Evolutionary conservation across 2,888 invertebrate genomes (phyloP).

Genomic region (Invenusta paracnida): DNA sequence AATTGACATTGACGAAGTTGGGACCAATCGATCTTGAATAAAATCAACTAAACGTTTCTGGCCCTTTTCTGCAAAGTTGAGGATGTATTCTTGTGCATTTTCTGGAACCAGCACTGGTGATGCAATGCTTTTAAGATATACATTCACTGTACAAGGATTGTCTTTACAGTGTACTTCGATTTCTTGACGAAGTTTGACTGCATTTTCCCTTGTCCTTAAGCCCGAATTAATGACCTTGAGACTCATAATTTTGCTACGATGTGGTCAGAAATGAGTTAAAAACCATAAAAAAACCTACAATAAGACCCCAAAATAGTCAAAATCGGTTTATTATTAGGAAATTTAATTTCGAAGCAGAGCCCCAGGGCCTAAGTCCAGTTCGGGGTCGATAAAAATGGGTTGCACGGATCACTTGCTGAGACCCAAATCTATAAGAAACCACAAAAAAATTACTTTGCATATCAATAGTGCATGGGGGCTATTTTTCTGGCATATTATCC

Average conservation of each 20-base stretch:
- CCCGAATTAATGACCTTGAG: no score
- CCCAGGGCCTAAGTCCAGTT: neutral
- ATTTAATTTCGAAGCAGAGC: neutral
- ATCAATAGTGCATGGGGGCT: neutral
- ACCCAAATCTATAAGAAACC: neutral
- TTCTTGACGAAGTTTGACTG: conserved; percentile 15
- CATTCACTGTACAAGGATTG: conserved; percentile 10
- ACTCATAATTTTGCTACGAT: neutral
- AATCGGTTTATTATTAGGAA: neutral
- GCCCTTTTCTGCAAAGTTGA: neutral
- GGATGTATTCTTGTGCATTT: neutral
- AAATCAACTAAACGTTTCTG: neutral
- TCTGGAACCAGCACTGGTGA: neutral
- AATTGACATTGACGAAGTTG: neutral
- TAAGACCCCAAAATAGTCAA: neutral
- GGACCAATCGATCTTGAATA: neutral
- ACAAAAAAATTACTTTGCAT: neutral
- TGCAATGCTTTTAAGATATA: neutral
- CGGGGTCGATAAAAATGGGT: neutral
- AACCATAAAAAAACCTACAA: neutral
- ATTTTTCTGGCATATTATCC: neutral
- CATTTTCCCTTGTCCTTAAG: neutral
- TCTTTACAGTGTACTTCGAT: conserved; percentile 3
- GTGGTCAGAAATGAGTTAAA: no score
- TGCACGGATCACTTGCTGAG: neutral